Evolutionary conservation across 35 echinoderm and acorn worm genomes (phyloP).

Genomic region (Apostichopus japonicus): DNA sequence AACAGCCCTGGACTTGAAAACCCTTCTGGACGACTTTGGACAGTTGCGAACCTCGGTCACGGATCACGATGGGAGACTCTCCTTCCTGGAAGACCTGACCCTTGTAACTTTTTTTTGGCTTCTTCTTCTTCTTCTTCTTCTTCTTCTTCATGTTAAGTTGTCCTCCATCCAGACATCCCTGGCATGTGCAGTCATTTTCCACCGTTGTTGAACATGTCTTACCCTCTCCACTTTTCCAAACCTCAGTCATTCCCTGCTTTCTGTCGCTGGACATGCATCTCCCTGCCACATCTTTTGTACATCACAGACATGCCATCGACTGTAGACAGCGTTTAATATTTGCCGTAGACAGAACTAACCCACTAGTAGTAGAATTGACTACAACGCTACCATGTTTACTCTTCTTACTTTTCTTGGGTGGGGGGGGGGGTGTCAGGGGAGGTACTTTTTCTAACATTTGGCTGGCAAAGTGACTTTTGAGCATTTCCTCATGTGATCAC

Average conservation of each 20-base stretch:
- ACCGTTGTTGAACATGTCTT: not conserved
- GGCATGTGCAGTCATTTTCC: not conserved
- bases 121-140: conserved; percentile 2
- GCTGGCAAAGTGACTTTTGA: too few relatives aligned
- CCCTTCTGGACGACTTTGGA: conserved; percentile 2
- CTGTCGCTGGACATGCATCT: not conserved
- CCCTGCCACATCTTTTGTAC: not conserved
- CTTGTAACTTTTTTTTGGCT: not conserved
- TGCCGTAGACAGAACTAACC: not conserved
- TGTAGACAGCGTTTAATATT: not conserved
- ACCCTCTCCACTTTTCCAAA: not conserved
- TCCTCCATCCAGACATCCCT: not conserved
- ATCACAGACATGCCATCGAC: not conserved
- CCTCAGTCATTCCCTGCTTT: not conserved
- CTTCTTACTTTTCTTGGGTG: too few relatives aligned
- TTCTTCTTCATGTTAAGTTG: not conserved
- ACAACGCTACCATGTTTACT: too few relatives aligned
- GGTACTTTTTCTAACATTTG: too few relatives aligned
- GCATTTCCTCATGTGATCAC: too few relatives aligned
- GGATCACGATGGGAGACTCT: not conserved
- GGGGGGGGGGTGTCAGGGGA: too few relatives aligned
- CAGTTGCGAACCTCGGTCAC: conserved; percentile 10
- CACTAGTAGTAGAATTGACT: not conserved
- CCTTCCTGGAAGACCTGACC: conserved; percentile 36
- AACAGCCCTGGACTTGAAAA: not conserved